Percentiles rank a stretch among this genome's conserved stretches.
phyloP scores from a whole-genome alignment of 2,113 vertebrate genomes.

The Ptychochromis oligacanthus region DNA sequence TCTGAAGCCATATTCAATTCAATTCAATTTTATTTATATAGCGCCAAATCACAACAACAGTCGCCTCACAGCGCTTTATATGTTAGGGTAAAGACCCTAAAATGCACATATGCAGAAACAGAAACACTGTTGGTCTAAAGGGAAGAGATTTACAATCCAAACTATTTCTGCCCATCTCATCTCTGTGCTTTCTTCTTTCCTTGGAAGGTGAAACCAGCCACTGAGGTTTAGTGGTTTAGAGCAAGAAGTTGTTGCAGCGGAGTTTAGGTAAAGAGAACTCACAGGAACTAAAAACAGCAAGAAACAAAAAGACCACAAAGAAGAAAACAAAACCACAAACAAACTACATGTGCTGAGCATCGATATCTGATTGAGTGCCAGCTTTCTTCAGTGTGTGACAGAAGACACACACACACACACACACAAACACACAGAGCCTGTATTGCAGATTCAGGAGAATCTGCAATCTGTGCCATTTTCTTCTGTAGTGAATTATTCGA shows the following conservation, averaged over 20 bases:
- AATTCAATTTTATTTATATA: too few species aligned
- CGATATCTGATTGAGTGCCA: slow-evolving; percentile 22
- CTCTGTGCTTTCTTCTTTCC: background rate
- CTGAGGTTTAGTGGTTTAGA: background rate
- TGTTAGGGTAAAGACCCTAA: too few species aligned
- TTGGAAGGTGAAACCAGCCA: background rate
- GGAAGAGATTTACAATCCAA: background rate
- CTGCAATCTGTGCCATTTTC: slow-evolving; percentile 60
- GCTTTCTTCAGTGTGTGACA: slow-evolving; percentile 1
- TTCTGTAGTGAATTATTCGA: slow-evolving; percentile 44
- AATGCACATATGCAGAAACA: background rate
- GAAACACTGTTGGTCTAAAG: background rate
- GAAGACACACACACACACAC: background rate
- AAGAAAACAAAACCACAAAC: background rate
- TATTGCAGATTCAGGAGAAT: slow-evolving; percentile 22
- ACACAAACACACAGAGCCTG: background rate
- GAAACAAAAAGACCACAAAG: background rate
- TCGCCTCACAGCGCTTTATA: too few species aligned
- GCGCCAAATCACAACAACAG: too few species aligned
- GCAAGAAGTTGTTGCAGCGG: slow-evolving; percentile 15
- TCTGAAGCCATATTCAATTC: too few species aligned
- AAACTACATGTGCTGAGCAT: background rate
- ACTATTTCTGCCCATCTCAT: background rate
- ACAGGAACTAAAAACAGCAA: slow-evolving; percentile 20
- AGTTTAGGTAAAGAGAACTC: slow-evolving; percentile 31